Evolutionary conservation across 2,888 invertebrate genomes (phyloP), one percentile per base, ranked within the genome.

Genomic region (Melolontha melolontha): DNA sequence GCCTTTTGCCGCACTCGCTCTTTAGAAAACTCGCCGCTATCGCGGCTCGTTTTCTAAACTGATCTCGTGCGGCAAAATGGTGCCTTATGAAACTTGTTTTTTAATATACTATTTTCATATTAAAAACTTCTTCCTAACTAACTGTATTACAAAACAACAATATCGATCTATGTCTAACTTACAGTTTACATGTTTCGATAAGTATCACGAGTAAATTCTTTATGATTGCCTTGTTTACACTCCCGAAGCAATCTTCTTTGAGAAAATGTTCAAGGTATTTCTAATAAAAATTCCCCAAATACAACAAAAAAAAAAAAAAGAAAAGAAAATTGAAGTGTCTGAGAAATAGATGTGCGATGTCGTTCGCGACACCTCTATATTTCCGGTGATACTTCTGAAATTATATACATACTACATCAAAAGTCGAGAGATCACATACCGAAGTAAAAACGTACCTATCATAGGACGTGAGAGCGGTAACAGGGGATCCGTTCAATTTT

Each of bases 401-500:
- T 55, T 59, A 59, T 34, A 59, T 59, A 47, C 42, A 47, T 27
- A 29, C 59, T 44, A 59, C 42, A 52, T 52, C 64, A 64, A 64
- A 41, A 42, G 52, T 41, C 29, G 29, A 16, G 34, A 64, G 14
- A 42, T 17, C 44, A 64, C 14, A 51, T 52, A 64, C 29, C 14
- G 17, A 64, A 50, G 22, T 42, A 54, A 64, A 64, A 62, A 27
- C 29, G 34, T 7, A 47, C 47, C 47, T 44, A 34, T 11, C 47
- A 39, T 47, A 34, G 14, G 59, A 39, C 39, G 47, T 47, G 47
- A 42, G 42, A 4, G 57, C 27, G 22, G 57, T 5, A 22, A 12
- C 11, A 41, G 22, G 50, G 57, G 57, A 64, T 42, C 55, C 50
- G 47, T 74, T 74, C 73, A 74, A 73, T 73, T 75, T 74, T 72